These are phyloP conservation scores for Muntiacus muntjak DNA, from an alignment of 2,113 vertebrate species.

Conservation along the genomic window DNA sequence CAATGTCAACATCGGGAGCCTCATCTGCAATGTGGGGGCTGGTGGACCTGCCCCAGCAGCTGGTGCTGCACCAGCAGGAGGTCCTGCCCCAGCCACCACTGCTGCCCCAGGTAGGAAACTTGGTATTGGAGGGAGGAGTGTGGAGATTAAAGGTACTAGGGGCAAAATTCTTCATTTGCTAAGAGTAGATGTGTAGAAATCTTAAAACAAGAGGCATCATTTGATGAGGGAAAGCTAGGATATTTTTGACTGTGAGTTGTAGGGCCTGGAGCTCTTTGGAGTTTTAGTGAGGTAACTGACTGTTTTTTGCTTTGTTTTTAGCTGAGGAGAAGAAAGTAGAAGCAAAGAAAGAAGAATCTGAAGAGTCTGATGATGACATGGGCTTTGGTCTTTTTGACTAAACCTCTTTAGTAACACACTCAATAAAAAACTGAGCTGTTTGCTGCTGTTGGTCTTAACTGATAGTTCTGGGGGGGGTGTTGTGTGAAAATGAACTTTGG, in stretches of 20 bases:
- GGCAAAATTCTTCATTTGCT: background rate
- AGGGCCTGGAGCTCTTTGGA: background rate
- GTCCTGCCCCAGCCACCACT: conserved; percentile 73
- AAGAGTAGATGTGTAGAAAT: background rate
- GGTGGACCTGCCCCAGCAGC: conserved; percentile 87
- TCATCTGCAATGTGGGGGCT: conserved; percentile 95
- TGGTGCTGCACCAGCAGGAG: conserved; percentile 76
- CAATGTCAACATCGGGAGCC: conserved; percentile 91
- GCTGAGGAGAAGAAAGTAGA: conserved; percentile 98
- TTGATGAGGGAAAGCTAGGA: fast-evolving
- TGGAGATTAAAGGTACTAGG: background rate
- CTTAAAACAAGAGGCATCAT: background rate
- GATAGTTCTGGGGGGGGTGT: background rate
- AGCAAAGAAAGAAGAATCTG: conserved; percentile 97
- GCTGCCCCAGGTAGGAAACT: conserved; percentile 86
- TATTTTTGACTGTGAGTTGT: background rate
- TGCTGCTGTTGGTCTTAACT: background rate
- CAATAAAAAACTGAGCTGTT: conserved; percentile 77
- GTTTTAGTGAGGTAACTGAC: background rate
- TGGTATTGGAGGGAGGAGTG: background rate
- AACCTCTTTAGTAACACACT: conserved; percentile 78
- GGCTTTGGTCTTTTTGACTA: conserved; percentile 99
- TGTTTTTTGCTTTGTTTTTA: conserved; percentile 62
- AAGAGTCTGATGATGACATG: conserved; percentile 99
- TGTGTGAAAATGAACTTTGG: background rate